A percentile compares a stretch with the other conserved stretches of the same genome.
phyloP scores from a whole-genome alignment of 1,140 invertebrate species.

The Yoshiicerus persimilis region DNA sequence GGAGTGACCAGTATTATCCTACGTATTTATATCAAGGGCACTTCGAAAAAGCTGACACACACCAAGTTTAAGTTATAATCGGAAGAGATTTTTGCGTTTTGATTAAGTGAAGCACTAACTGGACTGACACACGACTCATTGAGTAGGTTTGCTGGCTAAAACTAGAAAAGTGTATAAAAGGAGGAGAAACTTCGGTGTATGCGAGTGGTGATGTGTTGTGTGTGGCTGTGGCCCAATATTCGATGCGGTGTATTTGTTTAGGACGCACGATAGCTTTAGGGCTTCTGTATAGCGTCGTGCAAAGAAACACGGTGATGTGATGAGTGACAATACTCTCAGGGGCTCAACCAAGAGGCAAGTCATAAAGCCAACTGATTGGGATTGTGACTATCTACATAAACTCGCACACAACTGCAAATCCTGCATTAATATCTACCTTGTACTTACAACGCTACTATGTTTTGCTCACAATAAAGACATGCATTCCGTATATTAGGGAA shows the following conservation, averaged over 20 bases:
- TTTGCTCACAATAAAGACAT: too few relatives aligned
- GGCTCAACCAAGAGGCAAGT: neutral
- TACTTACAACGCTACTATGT: neutral
- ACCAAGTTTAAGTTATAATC: too few relatives aligned
- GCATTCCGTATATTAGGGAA: too few relatives aligned
- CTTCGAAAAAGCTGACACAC: too few relatives aligned
- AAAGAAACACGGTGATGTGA: neutral
- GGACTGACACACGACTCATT: too few relatives aligned
- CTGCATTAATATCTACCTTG: neutral
- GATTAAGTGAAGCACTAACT: too few relatives aligned
- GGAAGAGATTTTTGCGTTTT: too few relatives aligned
- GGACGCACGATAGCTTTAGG: neutral
- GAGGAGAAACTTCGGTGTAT: neutral
- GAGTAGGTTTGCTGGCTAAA: neutral
- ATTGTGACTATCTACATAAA: neutral
- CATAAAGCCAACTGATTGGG: neutral
- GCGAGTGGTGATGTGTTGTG: neutral
- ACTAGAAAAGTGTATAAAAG: neutral
- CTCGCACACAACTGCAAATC: neutral
- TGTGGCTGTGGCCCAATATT: neutral
- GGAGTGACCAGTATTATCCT: too few relatives aligned
- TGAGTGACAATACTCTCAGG: neutral
- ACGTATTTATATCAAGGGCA: too few relatives aligned
- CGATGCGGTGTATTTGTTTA: neutral
- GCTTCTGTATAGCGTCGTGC: neutral